These are phyloP conservation scores for Cantharis lateralis DNA, from an alignment of 2,888 invertebrate species.

Conservation along the genomic window DNA sequence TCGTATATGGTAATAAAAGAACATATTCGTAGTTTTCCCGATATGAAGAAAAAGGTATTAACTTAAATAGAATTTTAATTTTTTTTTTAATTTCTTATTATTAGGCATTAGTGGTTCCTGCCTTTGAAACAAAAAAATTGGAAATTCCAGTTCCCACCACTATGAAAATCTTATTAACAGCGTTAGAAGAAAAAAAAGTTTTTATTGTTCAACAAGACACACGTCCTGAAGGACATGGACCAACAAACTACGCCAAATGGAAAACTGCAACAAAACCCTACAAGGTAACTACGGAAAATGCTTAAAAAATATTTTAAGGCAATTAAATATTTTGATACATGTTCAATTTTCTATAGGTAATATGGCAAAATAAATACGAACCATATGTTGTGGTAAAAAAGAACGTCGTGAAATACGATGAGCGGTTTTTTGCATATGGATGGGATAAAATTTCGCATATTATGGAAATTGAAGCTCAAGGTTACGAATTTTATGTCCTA, in stretches of 20 bases:
- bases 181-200: constrained; percentile 73
- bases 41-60: constrained; percentile 57
- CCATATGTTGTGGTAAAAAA: constrained; percentile 84
- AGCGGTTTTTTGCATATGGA: constrained; percentile 90
- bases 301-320: too few species aligned
- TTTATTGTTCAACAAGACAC: constrained; percentile 85
- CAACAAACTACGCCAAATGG: constrained; percentile 86
- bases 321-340: too few species aligned
- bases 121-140: constrained; percentile 88
- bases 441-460: constrained; percentile 95
- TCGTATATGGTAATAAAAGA: constrained; percentile 74
- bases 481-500: constrained; percentile 69
- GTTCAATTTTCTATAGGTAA: constrained; percentile 66
- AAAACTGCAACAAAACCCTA: constrained; percentile 76
- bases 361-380: constrained; percentile 89
- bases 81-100: constrained; percentile 21
- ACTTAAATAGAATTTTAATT: not conserved
- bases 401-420: constrained; percentile 78
- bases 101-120: constrained; percentile 81
- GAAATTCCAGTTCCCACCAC: constrained; percentile 75
- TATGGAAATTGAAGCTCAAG: constrained; percentile 79
- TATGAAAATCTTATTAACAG: constrained; percentile 75
- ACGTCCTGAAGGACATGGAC: constrained; percentile 85
- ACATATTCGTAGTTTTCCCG: constrained; percentile 53
- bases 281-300: constrained; percentile 53